These are phyloP conservation scores for Brachymystax lenok DNA, from an alignment of 2,797 vertebrate species.

Conservation along the genomic window DNA sequence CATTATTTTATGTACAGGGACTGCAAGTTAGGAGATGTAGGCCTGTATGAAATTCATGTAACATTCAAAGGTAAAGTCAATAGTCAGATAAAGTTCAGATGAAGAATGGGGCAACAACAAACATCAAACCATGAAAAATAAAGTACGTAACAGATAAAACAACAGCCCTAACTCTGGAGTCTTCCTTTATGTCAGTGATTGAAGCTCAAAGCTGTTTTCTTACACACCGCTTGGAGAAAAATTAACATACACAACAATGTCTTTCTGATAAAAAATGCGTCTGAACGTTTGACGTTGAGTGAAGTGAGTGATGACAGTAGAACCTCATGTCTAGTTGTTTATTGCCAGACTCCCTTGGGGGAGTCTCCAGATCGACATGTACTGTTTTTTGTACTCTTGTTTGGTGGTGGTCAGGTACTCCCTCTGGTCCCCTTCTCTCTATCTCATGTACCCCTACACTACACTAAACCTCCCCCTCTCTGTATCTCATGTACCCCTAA, in stretches of 20 bases:
- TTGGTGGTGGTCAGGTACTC: background rate
- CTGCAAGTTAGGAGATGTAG: background rate
- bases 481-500: too few species aligned
- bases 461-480: background rate
- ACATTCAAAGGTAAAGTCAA: background rate
- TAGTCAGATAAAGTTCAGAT: background rate
- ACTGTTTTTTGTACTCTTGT: constrained; percentile 3
- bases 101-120: background rate
- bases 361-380: background rate
- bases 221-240: background rate
- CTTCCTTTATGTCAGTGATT: background rate
- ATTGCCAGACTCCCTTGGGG: background rate
- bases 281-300: background rate
- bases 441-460: background rate
- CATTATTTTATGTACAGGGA: background rate
- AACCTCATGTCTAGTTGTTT: background rate
- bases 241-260: background rate
- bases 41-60: background rate
- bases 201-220: background rate
- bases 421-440: background rate
- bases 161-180: background rate
- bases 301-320: background rate
- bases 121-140: constrained; percentile 1
- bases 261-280: background rate
- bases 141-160: background rate